These are phyloP conservation scores for Cataglyphis albicans DNA, from an alignment of 2,888 invertebrate genomes.

Conservation along the genomic window DNA sequence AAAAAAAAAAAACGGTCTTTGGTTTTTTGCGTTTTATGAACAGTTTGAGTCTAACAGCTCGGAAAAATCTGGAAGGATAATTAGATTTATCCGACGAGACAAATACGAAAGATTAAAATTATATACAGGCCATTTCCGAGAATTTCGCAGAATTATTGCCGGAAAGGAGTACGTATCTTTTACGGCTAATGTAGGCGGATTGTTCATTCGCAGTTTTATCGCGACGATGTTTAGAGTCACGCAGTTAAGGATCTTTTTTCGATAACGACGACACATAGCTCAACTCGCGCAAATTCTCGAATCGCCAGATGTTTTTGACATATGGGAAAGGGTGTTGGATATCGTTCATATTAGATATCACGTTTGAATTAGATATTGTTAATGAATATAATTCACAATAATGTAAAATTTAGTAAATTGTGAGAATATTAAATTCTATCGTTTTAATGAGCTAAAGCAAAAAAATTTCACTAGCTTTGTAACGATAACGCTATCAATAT, in stretches of 20 bases:
- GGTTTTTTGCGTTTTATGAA: neutral
- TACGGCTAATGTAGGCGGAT: neutral
- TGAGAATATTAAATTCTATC: neutral
- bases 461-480: neutral
- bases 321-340: neutral
- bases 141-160: slow-evolving; percentile 31
- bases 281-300: slow-evolving; percentile 2
- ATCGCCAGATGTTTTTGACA: neutral
- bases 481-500: neutral
- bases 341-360: neutral
- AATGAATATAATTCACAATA: slow-evolving; percentile 21
- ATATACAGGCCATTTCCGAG: slow-evolving; percentile 33
- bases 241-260: neutral
- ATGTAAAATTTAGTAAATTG: neutral
- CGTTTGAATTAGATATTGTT: neutral
- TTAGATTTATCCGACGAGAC: slow-evolving; percentile 14
- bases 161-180: slow-evolving; percentile 1
- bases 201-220: slow-evolving; percentile 27
- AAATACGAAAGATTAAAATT: slow-evolving; percentile 46
- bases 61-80: slow-evolving; percentile 27
- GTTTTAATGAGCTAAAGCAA: neutral
- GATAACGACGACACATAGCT: neutral
- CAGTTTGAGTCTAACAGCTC: neutral
- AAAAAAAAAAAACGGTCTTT: slow-evolving; percentile 6
- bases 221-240: slow-evolving; percentile 17